phyloP scores from a whole-genome alignment of 2,888 invertebrate species.

The Diaphora mendica region DNA sequence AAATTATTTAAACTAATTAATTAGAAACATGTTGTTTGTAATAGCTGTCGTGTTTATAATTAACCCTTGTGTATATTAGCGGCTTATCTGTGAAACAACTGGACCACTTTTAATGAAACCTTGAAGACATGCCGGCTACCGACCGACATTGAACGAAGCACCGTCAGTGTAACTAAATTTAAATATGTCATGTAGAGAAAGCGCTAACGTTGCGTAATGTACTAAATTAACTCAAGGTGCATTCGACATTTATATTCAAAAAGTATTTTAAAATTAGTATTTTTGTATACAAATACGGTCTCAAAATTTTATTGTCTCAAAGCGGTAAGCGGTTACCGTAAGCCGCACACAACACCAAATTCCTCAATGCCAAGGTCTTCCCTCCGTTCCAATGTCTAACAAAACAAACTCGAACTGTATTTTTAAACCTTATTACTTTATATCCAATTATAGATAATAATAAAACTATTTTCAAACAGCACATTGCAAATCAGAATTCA shows the following conservation, averaged over 20 bases:
- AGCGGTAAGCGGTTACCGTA: not conserved
- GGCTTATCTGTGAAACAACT: slow-evolving; percentile 41
- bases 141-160: slow-evolving; percentile 42
- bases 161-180: slow-evolving; percentile 30
- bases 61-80: slow-evolving; percentile 40
- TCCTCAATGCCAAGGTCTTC: not conserved
- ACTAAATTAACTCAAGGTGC: slow-evolving; percentile 29
- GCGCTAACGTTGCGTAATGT: slow-evolving; percentile 26
- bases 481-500: too few species aligned
- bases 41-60: slow-evolving; percentile 10
- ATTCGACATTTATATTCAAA: slow-evolving; percentile 17
- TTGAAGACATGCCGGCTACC: slow-evolving; percentile 39
- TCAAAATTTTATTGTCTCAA: not conserved
- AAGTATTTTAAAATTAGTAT: not conserved
- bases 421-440: not conserved
- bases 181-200: slow-evolving; percentile 41
- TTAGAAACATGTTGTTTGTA: not conserved
- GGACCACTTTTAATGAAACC: slow-evolving; percentile 43
- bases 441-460: not conserved
- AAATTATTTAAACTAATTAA: not conserved
- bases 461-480: not conserved
- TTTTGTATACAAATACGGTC: not conserved
- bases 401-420: not conserved
- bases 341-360: not conserved
- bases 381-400: not conserved